A percentile compares a stretch with the other conserved stretches of the same genome.
These are phyloP conservation scores for Hypotaenidia okinawae DNA, from an alignment of 2,797 vertebrate genomes.

Conservation along the genomic window DNA sequence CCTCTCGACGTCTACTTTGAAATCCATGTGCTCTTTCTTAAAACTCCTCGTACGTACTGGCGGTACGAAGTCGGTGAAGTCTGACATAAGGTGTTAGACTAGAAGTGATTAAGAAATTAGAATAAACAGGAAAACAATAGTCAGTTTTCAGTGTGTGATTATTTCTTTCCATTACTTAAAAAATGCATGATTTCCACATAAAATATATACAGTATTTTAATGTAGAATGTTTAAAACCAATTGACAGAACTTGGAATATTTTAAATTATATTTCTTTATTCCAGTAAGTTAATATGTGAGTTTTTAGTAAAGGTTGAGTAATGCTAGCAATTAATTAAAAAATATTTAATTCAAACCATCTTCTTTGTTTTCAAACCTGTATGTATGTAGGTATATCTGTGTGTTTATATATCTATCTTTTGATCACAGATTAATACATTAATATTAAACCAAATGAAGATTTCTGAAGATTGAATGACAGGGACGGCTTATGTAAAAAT, in stretches of 20 bases:
- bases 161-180: neutral
- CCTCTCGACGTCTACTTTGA: neutral
- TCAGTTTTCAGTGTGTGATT: neutral
- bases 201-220: too few relatives aligned
- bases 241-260: neutral
- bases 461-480: neutral
- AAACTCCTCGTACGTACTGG: neutral
- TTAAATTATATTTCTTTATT: neutral
- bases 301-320: neutral
- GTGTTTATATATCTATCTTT: neutral
- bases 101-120: neutral
- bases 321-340: neutral
- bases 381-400: neutral
- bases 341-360: neutral
- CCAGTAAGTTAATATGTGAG: neutral
- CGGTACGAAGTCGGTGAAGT: neutral
- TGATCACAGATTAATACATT: neutral
- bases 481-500: neutral
- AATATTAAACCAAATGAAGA: neutral
- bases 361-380: neutral
- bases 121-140: neutral
- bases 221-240: neutral
- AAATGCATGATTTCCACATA: neutral
- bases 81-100: fast-evolving
- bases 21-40: neutral